Base-by-base conservation (phyloP, 2,113 vertebrate genomes). In the Oryzias javanicus region DNA sequence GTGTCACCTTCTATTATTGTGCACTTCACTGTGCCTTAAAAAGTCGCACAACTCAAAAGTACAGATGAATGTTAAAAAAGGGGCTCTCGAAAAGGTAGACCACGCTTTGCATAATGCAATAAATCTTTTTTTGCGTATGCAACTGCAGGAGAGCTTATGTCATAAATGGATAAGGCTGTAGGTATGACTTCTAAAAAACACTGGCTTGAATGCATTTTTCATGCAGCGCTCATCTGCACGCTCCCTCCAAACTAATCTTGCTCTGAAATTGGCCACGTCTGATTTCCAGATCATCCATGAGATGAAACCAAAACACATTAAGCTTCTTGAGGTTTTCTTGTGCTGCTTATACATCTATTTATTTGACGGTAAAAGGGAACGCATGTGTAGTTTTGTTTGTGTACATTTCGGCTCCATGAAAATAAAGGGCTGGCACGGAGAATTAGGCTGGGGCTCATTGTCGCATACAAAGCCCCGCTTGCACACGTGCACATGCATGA, bases 391-490 rank as follows among this genome's bases (percentile, higher is more conserved):
- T 76, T 17, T 35, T 48, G 24, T 27, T 5, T 40, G 42, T 55
- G 50, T 42, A 12, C 4, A 14, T 60, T 12, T 54, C 64, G 70
- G 57, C 35, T 42, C 42, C 35, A 50, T 67, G 40, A 62, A 22
- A 25, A 76, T 57, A 60, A 78, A 68, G 18, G 44, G 42, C 60
- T 48, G 49, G 46, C 49, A 74, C 47, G 47, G 51, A 25, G 51
- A 17, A 25, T 41, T 29, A n/a, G 8, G 41, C 69, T 67, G 53
- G 58, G 42, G 46, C 58, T 48, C 49, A 60, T 49, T 50, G 14
- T 14, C 56, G 24, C 46, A 25, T 22, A 46, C 69, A 64, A 16
- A 70, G 62, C 45, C 12, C 53, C 53, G 27, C 50, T 49, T 12
- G 22, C 10, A 18, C 24, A 41, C 27, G 20, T 14, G 24, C 16